These are phyloP conservation scores for Nothocercus julius DNA, from an alignment of 2,113 vertebrate species.

Conservation along the genomic window DNA sequence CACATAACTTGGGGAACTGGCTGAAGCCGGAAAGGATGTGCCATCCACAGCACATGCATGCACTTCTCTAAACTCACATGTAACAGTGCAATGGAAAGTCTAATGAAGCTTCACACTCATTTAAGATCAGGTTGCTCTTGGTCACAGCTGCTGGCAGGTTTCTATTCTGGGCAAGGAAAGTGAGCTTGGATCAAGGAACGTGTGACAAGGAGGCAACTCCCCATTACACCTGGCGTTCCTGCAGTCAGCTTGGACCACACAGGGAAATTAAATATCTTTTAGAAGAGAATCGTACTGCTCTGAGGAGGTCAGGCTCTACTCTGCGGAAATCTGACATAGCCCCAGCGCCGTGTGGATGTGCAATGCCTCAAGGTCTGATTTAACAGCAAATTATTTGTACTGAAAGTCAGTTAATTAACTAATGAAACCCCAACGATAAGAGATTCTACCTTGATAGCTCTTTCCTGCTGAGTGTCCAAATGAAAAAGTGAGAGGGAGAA, in stretches of 20 bases:
- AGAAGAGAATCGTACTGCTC: neutral
- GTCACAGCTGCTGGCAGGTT: neutral
- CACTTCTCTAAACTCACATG: neutral
- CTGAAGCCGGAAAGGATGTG: neutral
- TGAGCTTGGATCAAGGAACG: neutral
- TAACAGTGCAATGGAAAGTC: neutral
- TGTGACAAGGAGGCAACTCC: neutral
- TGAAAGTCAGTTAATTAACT: neutral
- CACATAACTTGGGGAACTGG: neutral
- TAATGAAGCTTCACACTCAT: neutral
- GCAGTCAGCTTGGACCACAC: neutral
- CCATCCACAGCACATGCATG: neutral
- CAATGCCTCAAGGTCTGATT: neutral
- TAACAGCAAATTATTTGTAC: neutral
- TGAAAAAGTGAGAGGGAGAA: neutral
- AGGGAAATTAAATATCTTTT: neutral
- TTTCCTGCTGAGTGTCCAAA: neutral
- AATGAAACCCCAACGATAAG: neutral
- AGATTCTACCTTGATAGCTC: neutral
- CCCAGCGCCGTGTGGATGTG: neutral
- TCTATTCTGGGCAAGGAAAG: neutral
- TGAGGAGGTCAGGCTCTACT: neutral
- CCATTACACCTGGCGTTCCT: neutral
- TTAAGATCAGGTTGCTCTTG: neutral
- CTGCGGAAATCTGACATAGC: accelerated